phyloP scores from a whole-genome alignment of 2,797 vertebrate species.

The Limosa lapponica region DNA sequence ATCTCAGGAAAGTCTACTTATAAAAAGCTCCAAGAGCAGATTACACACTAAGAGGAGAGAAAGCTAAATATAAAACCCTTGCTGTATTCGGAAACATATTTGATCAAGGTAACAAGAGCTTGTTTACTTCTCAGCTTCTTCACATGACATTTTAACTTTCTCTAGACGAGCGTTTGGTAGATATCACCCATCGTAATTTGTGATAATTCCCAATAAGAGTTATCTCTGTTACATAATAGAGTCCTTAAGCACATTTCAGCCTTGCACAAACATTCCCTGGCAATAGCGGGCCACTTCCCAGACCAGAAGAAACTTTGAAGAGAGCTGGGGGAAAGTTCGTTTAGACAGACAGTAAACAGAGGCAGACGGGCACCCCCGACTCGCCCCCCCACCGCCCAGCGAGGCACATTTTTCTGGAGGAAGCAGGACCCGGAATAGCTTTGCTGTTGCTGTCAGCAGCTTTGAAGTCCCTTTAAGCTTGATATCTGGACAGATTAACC shows the following conservation, averaged over 20 bases:
- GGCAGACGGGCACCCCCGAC: conserved; percentile 2
- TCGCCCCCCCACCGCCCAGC: neutral
- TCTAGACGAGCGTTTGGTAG: neutral
- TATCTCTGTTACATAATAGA: conserved; percentile 56
- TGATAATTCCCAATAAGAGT: neutral
- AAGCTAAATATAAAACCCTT: conserved; percentile 70
- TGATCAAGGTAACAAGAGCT: conserved; percentile 65
- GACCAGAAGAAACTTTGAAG: neutral
- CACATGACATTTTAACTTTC: conserved; percentile 54
- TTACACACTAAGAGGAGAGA: conserved; percentile 61
- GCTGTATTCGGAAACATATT: conserved; percentile 32
- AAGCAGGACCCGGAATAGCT: neutral
- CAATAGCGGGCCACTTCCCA: neutral
- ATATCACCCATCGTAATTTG: conserved; percentile 6
- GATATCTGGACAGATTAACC: neutral
- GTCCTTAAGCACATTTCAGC: conserved; percentile 42
- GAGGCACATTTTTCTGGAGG: neutral
- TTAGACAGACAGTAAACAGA: conserved; percentile 19
- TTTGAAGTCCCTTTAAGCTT: neutral
- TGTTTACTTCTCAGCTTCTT: conserved; percentile 59
- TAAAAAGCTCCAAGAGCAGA: conserved; percentile 71
- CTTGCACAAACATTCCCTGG: conserved; percentile 56
- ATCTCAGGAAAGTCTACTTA: conserved; percentile 62
- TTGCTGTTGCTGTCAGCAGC: neutral
- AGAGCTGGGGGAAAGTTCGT: conserved; percentile 46